Evolutionary conservation across 1,140 invertebrate species (phyloP).

Genomic region (Berghia stephanieae): DNA sequence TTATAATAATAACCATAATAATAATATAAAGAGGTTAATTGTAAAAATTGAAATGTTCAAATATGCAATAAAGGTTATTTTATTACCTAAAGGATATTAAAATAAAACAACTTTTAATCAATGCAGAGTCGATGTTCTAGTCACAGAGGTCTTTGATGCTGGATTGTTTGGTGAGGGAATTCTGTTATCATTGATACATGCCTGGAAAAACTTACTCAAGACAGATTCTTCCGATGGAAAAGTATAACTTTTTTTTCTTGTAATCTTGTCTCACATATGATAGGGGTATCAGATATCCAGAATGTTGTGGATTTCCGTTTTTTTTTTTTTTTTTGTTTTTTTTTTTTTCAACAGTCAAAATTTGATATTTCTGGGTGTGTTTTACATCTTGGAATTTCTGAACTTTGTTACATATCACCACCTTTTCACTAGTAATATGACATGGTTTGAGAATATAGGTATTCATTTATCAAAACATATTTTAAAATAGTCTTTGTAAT

Average conservation of each 20-base stretch:
- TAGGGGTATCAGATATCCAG: conserved; percentile 23
- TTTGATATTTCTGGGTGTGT: too few species aligned
- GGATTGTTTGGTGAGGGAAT: conserved; percentile 80
- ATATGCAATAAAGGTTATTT: too few species aligned
- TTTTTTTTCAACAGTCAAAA: too few species aligned
- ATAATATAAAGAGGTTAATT: too few species aligned
- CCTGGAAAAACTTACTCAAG: conserved; percentile 65
- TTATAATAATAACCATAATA: too few species aligned
- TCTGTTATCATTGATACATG: conserved; percentile 75
- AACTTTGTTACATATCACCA: too few species aligned
- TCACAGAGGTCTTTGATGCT: conserved; percentile 83
- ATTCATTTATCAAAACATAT: too few species aligned
- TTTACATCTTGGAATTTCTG: too few species aligned
- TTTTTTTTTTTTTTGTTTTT: neutral
- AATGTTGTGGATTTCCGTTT: conserved; percentile 20
- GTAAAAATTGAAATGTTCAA: too few species aligned
- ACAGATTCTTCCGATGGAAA: conserved; percentile 1
- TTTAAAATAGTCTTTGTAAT: too few species aligned
- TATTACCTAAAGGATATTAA: conserved; percentile 70
- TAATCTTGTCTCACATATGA: neutral
- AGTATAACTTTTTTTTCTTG: conserved; percentile 3
- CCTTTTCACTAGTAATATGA: too few species aligned
- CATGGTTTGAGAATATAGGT: too few species aligned
- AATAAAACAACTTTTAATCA: conserved; percentile 58
- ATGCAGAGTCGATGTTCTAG: conserved; percentile 72